These are phyloP conservation scores for Pitta sordida DNA, from an alignment of 2,113 vertebrate genomes.

Conservation along the genomic window DNA sequence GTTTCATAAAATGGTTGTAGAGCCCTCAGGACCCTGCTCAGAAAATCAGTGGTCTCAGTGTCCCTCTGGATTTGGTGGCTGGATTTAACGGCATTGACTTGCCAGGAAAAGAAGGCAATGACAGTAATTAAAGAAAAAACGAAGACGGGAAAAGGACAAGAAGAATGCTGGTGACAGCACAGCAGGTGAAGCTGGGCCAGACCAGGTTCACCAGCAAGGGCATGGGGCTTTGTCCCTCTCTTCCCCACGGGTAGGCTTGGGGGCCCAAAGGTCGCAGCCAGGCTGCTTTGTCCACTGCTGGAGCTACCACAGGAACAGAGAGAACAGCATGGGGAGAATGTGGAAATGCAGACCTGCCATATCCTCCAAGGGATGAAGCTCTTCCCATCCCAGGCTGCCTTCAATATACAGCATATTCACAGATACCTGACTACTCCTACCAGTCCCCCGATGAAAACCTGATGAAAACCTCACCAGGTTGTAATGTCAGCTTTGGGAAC, in stretches of 20 bases:
- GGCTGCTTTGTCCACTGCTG: neutral
- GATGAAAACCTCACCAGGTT: neutral
- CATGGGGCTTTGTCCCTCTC: fast-evolving
- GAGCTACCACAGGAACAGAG: neutral
- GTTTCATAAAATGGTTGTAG: neutral
- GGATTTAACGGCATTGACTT: neutral
- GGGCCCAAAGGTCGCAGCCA: neutral
- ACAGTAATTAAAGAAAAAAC: neutral
- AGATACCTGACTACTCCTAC: neutral
- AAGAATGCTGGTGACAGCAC: neutral
- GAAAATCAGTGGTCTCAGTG: neutral
- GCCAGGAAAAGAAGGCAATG: neutral
- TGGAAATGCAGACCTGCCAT: neutral
- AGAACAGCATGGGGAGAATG: neutral
- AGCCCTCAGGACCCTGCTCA: neutral
- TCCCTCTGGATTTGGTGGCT: neutral
- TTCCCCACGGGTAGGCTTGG: neutral
- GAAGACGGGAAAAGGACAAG: neutral
- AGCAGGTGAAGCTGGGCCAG: neutral
- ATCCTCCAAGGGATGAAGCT: neutral
- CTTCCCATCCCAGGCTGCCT: neutral
- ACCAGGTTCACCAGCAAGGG: fast-evolving
- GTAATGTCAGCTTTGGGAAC: neutral
- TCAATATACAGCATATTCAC: neutral
- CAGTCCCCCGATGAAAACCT: neutral